Conservation (phyloP, 1,140 invertebrate species). For the Periplaneta americana region DNA sequence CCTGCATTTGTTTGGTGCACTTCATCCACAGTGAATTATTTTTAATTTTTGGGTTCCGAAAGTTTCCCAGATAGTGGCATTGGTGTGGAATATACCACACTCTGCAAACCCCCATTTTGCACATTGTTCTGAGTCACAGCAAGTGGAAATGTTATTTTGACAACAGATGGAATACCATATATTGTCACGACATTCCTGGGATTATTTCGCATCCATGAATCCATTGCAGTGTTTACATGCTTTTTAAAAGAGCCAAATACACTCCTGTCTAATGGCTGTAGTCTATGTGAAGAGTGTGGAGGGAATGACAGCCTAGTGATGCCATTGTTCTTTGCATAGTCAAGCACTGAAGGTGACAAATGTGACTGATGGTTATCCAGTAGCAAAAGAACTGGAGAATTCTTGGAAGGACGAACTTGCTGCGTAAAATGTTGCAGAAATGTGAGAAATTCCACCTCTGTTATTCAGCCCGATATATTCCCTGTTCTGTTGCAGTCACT, state of each 20-base stretch:
- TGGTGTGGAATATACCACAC: constrained; percentile 31
- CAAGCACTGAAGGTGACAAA: not conserved
- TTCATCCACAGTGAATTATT: too few relatives aligned
- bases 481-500: constrained; percentile 31
- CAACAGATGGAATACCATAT: constrained; percentile 30
- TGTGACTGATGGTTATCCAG: constrained; percentile 24
- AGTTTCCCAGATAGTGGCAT: too few relatives aligned
- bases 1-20: too few relatives aligned
- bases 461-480: constrained; percentile 38
- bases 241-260: constrained; percentile 27
- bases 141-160: constrained; percentile 23
- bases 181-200: constrained; percentile 28
- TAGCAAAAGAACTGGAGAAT: constrained; percentile 25
- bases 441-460: constrained; percentile 22
- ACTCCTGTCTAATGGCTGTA: constrained; percentile 32
- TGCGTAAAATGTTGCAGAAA: constrained; percentile 34
- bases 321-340: constrained; percentile 15
- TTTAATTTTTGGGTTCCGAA: too few relatives aligned
- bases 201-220: constrained; percentile 26
- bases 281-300: constrained; percentile 28
- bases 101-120: constrained; percentile 27
- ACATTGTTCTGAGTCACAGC: constrained; percentile 33
- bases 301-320: constrained; percentile 17
- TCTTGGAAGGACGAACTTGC: constrained; percentile 27
- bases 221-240: constrained; percentile 19